phyloP scores from a whole-genome alignment of 2,113 vertebrate species.

The Elaphurus davidianus region DNA sequence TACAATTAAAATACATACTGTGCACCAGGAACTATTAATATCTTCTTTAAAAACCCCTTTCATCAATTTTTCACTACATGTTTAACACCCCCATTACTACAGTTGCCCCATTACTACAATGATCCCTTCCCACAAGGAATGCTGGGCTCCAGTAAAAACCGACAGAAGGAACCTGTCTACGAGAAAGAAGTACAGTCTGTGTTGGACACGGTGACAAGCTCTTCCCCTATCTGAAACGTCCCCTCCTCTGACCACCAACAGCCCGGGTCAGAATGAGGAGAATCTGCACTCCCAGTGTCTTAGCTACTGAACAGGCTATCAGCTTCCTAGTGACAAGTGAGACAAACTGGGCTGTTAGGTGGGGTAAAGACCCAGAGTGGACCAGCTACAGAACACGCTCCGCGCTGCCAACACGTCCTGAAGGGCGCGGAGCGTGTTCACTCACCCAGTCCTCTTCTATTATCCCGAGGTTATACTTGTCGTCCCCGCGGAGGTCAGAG shows the following conservation, averaged over 20 bases:
- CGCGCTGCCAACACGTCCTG: background rate
- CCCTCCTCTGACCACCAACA: background rate
- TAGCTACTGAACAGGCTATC: background rate
- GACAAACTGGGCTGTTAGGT: background rate
- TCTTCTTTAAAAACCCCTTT: background rate
- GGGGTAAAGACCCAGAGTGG: background rate
- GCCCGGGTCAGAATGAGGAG: background rate
- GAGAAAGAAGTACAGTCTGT: background rate
- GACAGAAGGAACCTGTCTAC: background rate
- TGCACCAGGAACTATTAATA: background rate
- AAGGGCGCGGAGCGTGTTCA: background rate
- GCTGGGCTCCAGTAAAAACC: background rate
- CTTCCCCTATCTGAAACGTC: background rate
- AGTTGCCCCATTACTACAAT: background rate
- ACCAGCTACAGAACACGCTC: background rate
- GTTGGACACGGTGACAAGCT: background rate
- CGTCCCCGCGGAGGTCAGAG: background rate
- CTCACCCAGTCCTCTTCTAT: constrained; percentile 96
- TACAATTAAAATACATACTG: background rate
- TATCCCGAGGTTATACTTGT: constrained; percentile 85
- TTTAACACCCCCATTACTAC: background rate
- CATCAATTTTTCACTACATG: background rate
- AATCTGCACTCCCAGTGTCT: background rate
- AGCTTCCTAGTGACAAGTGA: background rate
- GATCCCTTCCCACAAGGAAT: background rate